phyloP scores from a whole-genome alignment of 2,113 vertebrate genomes.

The Apteryx owenii region DNA sequence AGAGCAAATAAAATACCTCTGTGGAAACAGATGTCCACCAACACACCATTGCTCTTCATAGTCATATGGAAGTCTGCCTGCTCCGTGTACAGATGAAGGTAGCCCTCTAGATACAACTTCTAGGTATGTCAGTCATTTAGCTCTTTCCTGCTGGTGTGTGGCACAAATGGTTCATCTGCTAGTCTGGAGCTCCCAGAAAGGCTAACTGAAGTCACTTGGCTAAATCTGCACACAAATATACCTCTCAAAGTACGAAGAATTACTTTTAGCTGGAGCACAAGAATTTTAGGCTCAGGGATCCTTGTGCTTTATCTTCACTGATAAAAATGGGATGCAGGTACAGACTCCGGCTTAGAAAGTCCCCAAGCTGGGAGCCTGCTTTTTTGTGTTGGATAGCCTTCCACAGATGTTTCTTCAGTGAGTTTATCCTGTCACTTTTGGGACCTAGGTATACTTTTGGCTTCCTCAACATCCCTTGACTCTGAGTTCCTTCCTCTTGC shows the following conservation, averaged over 20 bases:
- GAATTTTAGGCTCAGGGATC: background rate
- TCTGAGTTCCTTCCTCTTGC: background rate
- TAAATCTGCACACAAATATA: background rate
- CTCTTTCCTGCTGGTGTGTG: fast-evolving
- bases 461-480: background rate
- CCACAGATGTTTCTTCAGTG: background rate
- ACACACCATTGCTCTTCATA: conserved; percentile 10
- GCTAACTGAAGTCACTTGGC: background rate
- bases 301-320: background rate
- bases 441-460: background rate
- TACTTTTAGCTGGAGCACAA: background rate
- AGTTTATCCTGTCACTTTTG: background rate
- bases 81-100: conserved; percentile 48
- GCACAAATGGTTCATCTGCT: background rate
- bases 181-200: background rate
- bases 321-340: background rate
- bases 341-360: background rate
- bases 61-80: conserved; percentile 26
- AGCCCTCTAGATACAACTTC: background rate
- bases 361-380: fast-evolving
- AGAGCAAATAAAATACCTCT: conserved; percentile 7
- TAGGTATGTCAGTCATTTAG: background rate
- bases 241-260: background rate
- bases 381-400: background rate
- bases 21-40: conserved; percentile 15